Base-by-base conservation (phyloP, 2,888 invertebrate species). In the Eupeodes latifasciatus region DNA sequence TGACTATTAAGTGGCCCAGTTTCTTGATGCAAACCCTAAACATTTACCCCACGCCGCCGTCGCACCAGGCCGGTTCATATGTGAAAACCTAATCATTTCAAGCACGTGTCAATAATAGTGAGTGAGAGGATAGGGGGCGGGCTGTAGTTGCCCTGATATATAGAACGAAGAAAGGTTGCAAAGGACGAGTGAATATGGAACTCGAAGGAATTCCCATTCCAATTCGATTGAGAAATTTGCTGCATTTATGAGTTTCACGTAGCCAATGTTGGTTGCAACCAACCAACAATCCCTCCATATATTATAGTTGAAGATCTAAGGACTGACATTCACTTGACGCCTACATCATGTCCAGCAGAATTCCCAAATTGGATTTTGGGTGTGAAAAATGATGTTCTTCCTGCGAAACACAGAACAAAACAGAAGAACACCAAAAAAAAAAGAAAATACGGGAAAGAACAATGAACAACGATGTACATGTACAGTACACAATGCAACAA, bases 311-410 rank as follows among this genome's bases (percentile, higher is more conserved):
- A 34, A 62, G 61, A 67, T 34, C 12, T 9, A 14, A 44, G 7
- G 51, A 62, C 74, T 57, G 62, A 51, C 72, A 75, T 78, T 79
- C 61, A 74, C 27, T 51, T 66, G 84, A 88, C 85, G 85, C 85
- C 81, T 81, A 85, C 88, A 79, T 67, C 78, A 78, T 76, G 88
- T 88, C 81, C 88, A 81, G 75, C 75, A 40, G 62, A 75, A 88
- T 78, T 85, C 74, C 85, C 74, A 88, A 88, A 88, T 88, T 88
- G 85, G 85, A 88, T 88, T 85, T 81, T 59, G 67, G 88, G 85
- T 88, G 88, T 88, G 88, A 85, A 85, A 88, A 85, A 88, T 88
- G 81, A 62, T 81, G 80, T 83, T 75, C 53, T 44, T n/a, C 47
- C 19, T 19, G 9, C 10, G 10, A 16, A 11, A 40, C 12, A 34